phyloP scores from a whole-genome alignment of 2,113 vertebrate genomes.

The Neoarius graeffei region DNA sequence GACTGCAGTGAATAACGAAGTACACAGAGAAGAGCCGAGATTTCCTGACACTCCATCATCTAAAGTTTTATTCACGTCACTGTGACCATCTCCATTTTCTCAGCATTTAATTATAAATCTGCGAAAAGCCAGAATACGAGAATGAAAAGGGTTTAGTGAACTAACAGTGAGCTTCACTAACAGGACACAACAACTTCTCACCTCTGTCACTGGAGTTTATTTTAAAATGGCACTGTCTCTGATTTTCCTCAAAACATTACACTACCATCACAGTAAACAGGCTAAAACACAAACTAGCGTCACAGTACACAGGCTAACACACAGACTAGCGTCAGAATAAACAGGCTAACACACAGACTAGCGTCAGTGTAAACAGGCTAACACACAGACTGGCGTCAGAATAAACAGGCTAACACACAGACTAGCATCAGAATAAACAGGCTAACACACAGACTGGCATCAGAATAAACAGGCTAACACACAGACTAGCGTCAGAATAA shows the following conservation, averaged over 20 bases:
- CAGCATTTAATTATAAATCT: neutral
- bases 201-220: neutral
- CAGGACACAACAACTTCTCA: neutral
- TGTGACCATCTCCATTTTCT: neutral
- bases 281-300: neutral
- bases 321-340: neutral
- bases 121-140: neutral
- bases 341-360: neutral
- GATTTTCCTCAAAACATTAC: neutral
- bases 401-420: too few species aligned
- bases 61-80: neutral
- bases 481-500: too few species aligned
- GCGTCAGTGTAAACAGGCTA: neutral
- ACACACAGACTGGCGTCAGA: too few species aligned
- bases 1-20: neutral
- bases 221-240: neutral
- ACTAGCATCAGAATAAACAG: too few species aligned
- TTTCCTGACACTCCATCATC: neutral
- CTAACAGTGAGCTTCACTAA: neutral
- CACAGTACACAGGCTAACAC: neutral
- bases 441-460: too few species aligned
- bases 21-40: neutral
- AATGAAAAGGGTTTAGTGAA: neutral
- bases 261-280: neutral
- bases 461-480: too few species aligned